Evolutionary conservation across 2,888 invertebrate genomes (phyloP), one percentile per base, ranked within the genome.

Genomic region (Macaria notata): DNA sequence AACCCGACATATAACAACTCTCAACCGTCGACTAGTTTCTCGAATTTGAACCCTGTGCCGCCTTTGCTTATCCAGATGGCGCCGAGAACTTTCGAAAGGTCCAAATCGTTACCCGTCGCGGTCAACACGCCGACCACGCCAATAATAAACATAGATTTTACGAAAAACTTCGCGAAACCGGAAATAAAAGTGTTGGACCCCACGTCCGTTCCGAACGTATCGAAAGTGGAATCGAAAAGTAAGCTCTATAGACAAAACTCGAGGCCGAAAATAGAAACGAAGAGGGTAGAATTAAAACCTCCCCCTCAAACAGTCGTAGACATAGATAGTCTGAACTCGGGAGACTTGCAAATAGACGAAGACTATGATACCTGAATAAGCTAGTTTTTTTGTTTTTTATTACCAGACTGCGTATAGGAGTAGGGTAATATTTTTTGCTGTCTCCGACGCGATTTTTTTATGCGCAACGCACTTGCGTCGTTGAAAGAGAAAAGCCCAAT

Each of bases 361-460:
- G 92, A 92, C 81, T 92, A 92, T 70, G 92, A 92, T 86, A 90
- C 91, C 81, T 92, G 88, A 92, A 72, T 84, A 65, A 9, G 5
- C 49, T 49, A 53, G 59, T 78, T 73, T 75, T 69, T 75, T 73
- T 68, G 73, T 74, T 73, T 73, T 73, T 65, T 70, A 77, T 73
- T 71, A 75, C 19, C 19, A 19, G 19, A 19, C 19, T 19, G 19
- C 19, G 2, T 19, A 19, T 19, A 19, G 1, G 19, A 19, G 19
- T 19, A 19, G 19, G 19, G 33, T 36, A 6, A 6, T 36, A 3
- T 36, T 6, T 4, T 36, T 36, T 36, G 33, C 33, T 36, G 33
- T 36, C 7, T 4, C 4, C 3, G 33, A 36, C 7, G 33, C 33
- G 4, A 2, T 36, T 36, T 1, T 36, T 36, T 4, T 36, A 36